Base-by-base conservation (phyloP, 2,888 invertebrate genomes). In the Brenthis ino region DNA sequence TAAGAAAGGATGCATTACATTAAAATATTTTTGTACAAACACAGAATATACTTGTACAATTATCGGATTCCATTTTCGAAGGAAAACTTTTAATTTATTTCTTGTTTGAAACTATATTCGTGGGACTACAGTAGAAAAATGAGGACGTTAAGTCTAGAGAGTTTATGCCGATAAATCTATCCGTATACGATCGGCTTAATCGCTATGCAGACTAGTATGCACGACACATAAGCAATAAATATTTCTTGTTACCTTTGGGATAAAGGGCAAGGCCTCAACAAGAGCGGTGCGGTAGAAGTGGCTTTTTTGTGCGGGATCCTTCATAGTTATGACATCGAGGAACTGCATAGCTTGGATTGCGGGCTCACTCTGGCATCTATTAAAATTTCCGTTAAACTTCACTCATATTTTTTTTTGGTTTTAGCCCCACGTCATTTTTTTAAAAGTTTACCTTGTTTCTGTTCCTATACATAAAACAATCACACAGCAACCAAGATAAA, bases 291-390 rank as follows among this genome's bases (percentile, higher is more conserved):
- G 95, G 88, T 98, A 98, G 91, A 99, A 99, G 84, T 97, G 96
- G 14, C 96, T 94, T 88, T 98, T 98, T 83, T 97, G 96, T 68
- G 95, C 95, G 0, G 97, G 95, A 85, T 98, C 98, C 88, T 98
- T 98, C 95, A 97, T 96, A 80, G 97, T 96, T 81, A 98, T 96
- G 72, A 97, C 96, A 86, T 99, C 99, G 76, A 99, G 93, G 83
- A 97, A 97, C 88, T 99, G 98, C 78, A 99, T 94, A 16, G 98
- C 98, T 78, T 97, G 96, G 68, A 99, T 97, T 47, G 97, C 96
- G 57, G 97, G 96, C 93, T 99, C 98, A 80, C 97, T 97, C 89
- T 75, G 85, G 77, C 85, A 83, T 73, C 86, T 84, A 73, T 50
- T 54, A 43, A 65, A 70, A 64, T 67, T 48, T n/a, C 13, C 37